These are phyloP conservation scores for Trachelus iudaicus DNA, from an alignment of 2,888 invertebrate genomes.

Conservation along the genomic window DNA sequence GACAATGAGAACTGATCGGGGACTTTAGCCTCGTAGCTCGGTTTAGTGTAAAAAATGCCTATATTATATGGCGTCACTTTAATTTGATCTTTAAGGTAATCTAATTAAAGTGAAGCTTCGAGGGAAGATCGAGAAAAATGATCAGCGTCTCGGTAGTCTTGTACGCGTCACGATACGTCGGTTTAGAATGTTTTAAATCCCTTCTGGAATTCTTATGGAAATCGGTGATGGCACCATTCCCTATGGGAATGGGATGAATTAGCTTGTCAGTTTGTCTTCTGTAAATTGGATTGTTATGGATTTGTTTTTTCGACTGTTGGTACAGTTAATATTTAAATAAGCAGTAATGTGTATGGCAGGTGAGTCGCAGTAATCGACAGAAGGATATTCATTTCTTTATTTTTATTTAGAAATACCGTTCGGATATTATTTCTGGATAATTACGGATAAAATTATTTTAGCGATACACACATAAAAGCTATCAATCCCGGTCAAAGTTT, in stretches of 20 bases:
- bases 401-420: not conserved
- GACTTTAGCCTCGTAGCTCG: not conserved
- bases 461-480: not conserved
- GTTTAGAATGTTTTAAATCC: not conserved
- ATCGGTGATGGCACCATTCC: not conserved
- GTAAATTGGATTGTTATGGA: not conserved
- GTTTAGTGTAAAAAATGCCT: not conserved
- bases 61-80: not conserved
- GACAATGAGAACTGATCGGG: not conserved
- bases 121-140: conserved; percentile 3
- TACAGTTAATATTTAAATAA: not conserved
- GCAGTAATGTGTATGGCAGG: not conserved
- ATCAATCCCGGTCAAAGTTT: not conserved
- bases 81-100: not conserved
- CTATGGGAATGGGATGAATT: not conserved
- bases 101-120: conserved; percentile 15
- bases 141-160: not conserved
- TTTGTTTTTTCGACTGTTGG: not conserved
- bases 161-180: not conserved
- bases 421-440: not conserved
- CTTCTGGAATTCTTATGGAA: not conserved
- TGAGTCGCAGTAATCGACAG: not conserved
- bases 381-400: not conserved
- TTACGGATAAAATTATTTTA: not conserved
- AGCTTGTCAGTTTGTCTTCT: not conserved